Conservation (phyloP, 2,113 vertebrate genomes). For the Kryptolebias marmoratus region DNA sequence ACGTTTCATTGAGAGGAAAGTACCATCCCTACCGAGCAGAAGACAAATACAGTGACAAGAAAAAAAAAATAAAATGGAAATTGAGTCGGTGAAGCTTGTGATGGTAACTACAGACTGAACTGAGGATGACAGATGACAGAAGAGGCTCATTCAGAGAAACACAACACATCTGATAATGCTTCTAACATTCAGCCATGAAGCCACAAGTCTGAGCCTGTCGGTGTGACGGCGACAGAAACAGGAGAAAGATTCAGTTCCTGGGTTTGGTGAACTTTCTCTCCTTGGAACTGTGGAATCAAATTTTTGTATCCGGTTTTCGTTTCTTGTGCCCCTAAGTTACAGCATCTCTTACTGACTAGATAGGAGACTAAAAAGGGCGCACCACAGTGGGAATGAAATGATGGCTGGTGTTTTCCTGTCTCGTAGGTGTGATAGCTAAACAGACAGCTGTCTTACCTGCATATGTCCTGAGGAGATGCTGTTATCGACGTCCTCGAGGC, state of each 20-base stretch:
- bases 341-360: too few species aligned
- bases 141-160: slow-evolving; percentile 18
- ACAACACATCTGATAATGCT: neutral
- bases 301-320: too few species aligned
- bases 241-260: too few species aligned
- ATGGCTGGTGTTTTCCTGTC: neutral
- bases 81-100: neutral
- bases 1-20: too few species aligned
- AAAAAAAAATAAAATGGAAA: neutral
- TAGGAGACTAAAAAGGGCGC: too few species aligned
- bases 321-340: neutral
- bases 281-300: too few species aligned
- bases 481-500: slow-evolving; percentile 87
- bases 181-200: neutral
- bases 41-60: slow-evolving; percentile 1
- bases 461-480: slow-evolving; percentile 93
- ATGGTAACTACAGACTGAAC: slow-evolving; percentile 8
- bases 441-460: slow-evolving; percentile 82
- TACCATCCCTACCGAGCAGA: neutral
- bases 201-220: neutral
- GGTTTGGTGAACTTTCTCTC: too few species aligned
- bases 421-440: neutral
- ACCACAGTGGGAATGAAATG: neutral
- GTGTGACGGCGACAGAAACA: neutral
- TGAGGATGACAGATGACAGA: slow-evolving; percentile 12